Base-by-base conservation (phyloP, 2,888 invertebrate species). In the Platyscelio sp. region DNA sequence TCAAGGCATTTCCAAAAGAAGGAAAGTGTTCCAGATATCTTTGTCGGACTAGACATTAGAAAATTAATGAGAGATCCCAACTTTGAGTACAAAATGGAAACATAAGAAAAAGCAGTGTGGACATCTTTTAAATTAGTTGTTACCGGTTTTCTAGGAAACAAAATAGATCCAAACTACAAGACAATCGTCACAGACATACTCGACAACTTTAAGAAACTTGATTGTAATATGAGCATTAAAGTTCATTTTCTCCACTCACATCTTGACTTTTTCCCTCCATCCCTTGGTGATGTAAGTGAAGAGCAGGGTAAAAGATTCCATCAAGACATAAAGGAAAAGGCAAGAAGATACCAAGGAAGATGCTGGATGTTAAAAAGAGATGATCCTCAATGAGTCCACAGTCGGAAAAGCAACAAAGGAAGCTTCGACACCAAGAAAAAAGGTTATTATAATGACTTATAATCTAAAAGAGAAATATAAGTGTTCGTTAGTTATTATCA, bases 271-370 rank as follows among this genome's bases (percentile, higher is more conserved):
- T 89, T 88, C 74, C 83, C 87, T 76, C 77, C 89, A 20, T 90
- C 89, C 54, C 84, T 90, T 83, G 89, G 88, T 58, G 87, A 81
- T 5, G 87, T 87, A 38, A 89, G 86, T 26, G 89, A 91, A 80
- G 90, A 91, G 72, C 89, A 90, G 85, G 89, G 88, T 40, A 88
- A 91, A 81, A 86, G 88, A 84, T 91, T 91, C 67, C 91, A 91
- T 78, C 88, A 90, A 71, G 89, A 90, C 49, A 79, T 91, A 18
- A 85, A 85, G 86, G 61, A 87, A 58, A 87, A 90, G 56, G 88
- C 90, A 87, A 75, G 38, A 13, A 51, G 65, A 0, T 91, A 90
- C 70, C 88, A 90, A 79, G 87, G 88, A 7, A 84, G 76, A 33
- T 88, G 86, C 33, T 33, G 33, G 33, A 7, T 5, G 5, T 33